A percentile compares a stretch with the other conserved stretches of the same genome.
Evolutionary conservation across 2,113 vertebrate genomes (phyloP).

Genomic region (Tretioscincus oriximinensis): DNA sequence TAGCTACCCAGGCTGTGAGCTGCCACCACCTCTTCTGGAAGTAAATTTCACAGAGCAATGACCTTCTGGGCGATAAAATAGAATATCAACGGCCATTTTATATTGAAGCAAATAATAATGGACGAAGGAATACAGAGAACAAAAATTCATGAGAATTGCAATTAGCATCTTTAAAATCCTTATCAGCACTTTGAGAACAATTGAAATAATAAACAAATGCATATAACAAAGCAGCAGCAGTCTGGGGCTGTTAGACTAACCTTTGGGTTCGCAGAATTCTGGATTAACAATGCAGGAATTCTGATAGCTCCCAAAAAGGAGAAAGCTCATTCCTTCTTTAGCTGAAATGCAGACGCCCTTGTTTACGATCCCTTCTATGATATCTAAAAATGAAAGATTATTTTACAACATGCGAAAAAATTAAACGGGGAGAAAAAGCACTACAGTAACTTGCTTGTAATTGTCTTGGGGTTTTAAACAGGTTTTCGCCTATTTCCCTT

Average conservation of each 20-base stretch:
- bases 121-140: background rate
- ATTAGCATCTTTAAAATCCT: background rate
- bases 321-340: slow-evolving; percentile 80
- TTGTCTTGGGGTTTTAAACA: rapidly evolving
- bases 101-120: too few relatives aligned
- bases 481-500: background rate
- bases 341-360: slow-evolving; percentile 87
- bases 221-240: rapidly evolving
- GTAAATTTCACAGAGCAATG: too few relatives aligned
- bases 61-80: too few relatives aligned
- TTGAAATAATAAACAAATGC: background rate
- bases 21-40: too few relatives aligned
- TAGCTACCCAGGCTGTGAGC: too few relatives aligned
- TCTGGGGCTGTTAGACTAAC: slow-evolving; percentile 66
- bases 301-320: slow-evolving; percentile 84
- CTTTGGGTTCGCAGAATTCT: slow-evolving; percentile 83
- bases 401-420: slow-evolving; percentile 75
- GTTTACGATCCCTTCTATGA: slow-evolving; percentile 92
- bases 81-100: too few relatives aligned
- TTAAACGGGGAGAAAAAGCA: slow-evolving; percentile 11
- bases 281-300: slow-evolving; percentile 91
- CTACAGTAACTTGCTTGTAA: background rate
- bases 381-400: slow-evolving; percentile 73
- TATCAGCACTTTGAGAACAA: too few relatives aligned
- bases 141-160: background rate